Conservation (phyloP, 2,888 invertebrate species). For the Hypomecis atomaria region DNA sequence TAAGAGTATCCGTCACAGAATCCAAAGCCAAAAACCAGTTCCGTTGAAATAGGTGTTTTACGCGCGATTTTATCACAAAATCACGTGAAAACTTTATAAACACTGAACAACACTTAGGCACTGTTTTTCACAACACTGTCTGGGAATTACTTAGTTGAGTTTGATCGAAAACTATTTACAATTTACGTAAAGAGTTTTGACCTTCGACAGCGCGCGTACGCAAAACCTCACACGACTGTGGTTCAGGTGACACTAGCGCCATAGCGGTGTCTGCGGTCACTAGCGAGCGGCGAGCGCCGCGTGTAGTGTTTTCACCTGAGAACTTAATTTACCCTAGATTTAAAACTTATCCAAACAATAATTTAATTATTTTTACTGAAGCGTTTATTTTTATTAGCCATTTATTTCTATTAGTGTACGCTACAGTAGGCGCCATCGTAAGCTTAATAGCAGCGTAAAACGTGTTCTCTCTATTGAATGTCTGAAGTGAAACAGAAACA, state of each 20-base stretch:
- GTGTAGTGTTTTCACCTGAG: too few relatives aligned
- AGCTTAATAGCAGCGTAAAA: too few relatives aligned
- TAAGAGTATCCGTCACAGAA: conserved; percentile 59
- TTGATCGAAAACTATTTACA: conserved; percentile 64
- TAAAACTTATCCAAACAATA: too few relatives aligned
- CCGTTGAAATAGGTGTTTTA: conserved; percentile 70
- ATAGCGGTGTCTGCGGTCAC: not conserved
- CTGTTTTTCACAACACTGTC: conserved; percentile 64
- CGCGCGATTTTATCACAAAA: conserved; percentile 71
- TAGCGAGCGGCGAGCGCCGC: not conserved
- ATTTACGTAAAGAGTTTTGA: conserved; percentile 72
- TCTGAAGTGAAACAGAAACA: too few relatives aligned
- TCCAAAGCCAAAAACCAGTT: conserved; percentile 63
- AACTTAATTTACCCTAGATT: too few relatives aligned
- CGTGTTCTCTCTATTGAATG: too few relatives aligned
- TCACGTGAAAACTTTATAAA: conserved; percentile 64
- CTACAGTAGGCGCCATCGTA: too few relatives aligned
- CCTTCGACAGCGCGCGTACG: conserved; percentile 27
- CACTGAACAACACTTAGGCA: conserved; percentile 61
- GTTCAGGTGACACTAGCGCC: conserved; percentile 45
- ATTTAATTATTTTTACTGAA: too few relatives aligned
- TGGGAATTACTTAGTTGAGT: conserved; percentile 48
- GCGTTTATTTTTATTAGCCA: too few relatives aligned
- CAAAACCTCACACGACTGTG: conserved; percentile 34
- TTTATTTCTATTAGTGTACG: too few relatives aligned